A percentile compares a stretch with the other conserved stretches of the same genome.
phyloP scores from a whole-genome alignment of 1,140 invertebrate species.

The Hyles euphorbiae region DNA sequence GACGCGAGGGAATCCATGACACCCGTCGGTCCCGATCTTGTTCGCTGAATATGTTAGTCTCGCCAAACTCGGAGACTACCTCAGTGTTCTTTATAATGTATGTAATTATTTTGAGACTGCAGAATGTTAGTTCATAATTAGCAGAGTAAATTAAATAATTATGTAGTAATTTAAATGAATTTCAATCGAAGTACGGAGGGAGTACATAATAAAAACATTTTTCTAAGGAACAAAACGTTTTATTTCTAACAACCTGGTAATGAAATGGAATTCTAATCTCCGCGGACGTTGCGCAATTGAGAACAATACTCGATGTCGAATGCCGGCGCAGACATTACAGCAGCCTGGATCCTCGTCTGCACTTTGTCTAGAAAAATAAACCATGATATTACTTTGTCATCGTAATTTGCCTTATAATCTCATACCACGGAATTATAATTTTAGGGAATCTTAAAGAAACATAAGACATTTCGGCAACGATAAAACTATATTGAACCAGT shows the following conservation, averaged over 20 bases:
- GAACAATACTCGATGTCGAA: conserved; percentile 50
- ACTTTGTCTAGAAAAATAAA: conserved; percentile 37
- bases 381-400: too few species aligned
- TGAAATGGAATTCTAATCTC: conserved; percentile 24
- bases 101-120: conserved; percentile 73
- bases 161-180: conserved; percentile 58
- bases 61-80: conserved; percentile 51
- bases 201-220: conserved; percentile 69
- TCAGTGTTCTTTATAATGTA: conserved; percentile 55
- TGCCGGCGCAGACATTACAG: conserved; percentile 50
- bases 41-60: conserved; percentile 38
- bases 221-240: conserved; percentile 50
- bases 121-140: conserved; percentile 72
- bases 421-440: too few species aligned
- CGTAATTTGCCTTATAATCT: too few species aligned
- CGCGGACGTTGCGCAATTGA: conserved; percentile 44
- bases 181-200: conserved; percentile 57
- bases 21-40: conserved; percentile 23
- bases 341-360: conserved; percentile 54
- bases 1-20: conserved; percentile 30
- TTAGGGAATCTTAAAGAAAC: too few species aligned
- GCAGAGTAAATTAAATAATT: conserved; percentile 53
- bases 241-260: conserved; percentile 27
- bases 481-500: too few species aligned
- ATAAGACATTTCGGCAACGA: too few species aligned